Conservation (phyloP, 2,797 vertebrate species). For the Melanotaenia trifasciata region DNA sequence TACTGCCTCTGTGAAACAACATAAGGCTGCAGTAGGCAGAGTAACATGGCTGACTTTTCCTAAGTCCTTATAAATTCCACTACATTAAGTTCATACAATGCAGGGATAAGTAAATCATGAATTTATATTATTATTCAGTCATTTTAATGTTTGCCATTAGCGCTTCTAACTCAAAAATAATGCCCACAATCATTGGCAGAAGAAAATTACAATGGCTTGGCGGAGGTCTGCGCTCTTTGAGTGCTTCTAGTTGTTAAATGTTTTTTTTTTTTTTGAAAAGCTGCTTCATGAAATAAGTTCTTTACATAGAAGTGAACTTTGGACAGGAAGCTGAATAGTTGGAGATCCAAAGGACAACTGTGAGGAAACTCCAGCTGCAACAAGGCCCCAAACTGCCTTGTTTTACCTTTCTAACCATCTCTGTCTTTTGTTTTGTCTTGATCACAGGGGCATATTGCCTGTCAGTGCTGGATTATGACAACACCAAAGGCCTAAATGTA, state of each 20-base stretch:
- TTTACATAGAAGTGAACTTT: neutral
- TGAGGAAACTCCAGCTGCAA: slow-evolving; percentile 61
- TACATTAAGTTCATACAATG: neutral
- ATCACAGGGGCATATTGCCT: slow-evolving; percentile 93
- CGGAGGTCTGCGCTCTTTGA: no score
- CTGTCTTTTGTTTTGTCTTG: slow-evolving; percentile 36
- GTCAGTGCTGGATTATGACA: slow-evolving; percentile 94
- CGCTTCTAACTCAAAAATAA: no score
- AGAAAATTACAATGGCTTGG: no score
- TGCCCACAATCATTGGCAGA: no score
- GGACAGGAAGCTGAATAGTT: slow-evolving; percentile 5
- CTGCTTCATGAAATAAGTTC: neutral
- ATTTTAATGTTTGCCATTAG: neutral
- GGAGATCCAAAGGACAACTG: slow-evolving; percentile 52
- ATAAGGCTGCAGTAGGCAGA: neutral
- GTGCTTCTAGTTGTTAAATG: neutral
- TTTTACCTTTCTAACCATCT: slow-evolving; percentile 53
- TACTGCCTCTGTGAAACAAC: neutral
- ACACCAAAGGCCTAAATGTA: slow-evolving; percentile 94
- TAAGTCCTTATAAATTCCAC: neutral
- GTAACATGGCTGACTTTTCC: neutral
- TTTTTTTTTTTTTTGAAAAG: neutral
- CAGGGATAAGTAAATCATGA: neutral
- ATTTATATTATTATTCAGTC: neutral
- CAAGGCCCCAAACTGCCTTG: slow-evolving; percentile 2